Base-by-base conservation (phyloP, 2,113 vertebrate species). In the Hystrix cristata region DNA sequence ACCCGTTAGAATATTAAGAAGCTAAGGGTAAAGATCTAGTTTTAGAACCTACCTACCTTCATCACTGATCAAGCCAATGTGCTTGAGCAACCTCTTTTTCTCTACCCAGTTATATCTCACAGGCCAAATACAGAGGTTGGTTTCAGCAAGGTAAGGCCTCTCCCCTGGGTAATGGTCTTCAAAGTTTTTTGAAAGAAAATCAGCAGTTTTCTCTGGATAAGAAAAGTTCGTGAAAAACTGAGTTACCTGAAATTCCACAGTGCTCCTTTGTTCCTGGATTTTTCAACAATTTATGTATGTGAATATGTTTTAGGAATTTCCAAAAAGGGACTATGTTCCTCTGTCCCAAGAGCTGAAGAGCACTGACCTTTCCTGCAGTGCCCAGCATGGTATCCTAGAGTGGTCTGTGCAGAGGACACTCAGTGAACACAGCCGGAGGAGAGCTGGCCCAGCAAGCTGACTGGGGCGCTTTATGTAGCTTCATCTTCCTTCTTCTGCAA, bases 391-490 rank as follows among this genome's bases (percentile, higher is more conserved):
- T 55, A 12, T 48, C 11, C 25, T 23, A 15, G 16, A 90, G 13
- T 5, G 2, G 51, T 25, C 27, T 86, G 60, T 11, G 3, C 11
- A 34, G 38, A 51, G 29, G 5, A 29, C 5, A 1, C 27, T 1
- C 1, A 10, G 8, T 34, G 23, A n/a, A 23, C 9, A 0, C 34
- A 8, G 3, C 7, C 31, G 27, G 1, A 0, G 27, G 2, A 46
- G 51, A n/a, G 23, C 10, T 1, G 0, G 25, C 29, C 21, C 18
- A 48, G 8, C n/a, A 12, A 53, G 4, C 60, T 76, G 12, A 14
- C 53, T 9, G 48, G n/a, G 19, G 6, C n/a, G 51, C 34, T 80
- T 53, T 74, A 25, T 69, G 25, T 29, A 79, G 27, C 25, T 4
- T 78, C 16, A 23, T 55, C 7, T 43, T 86, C 34, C 31, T 4